Evolutionary conservation across 1,140 invertebrate species (phyloP).

Genomic region (Trichogramma pretiosum): DNA sequence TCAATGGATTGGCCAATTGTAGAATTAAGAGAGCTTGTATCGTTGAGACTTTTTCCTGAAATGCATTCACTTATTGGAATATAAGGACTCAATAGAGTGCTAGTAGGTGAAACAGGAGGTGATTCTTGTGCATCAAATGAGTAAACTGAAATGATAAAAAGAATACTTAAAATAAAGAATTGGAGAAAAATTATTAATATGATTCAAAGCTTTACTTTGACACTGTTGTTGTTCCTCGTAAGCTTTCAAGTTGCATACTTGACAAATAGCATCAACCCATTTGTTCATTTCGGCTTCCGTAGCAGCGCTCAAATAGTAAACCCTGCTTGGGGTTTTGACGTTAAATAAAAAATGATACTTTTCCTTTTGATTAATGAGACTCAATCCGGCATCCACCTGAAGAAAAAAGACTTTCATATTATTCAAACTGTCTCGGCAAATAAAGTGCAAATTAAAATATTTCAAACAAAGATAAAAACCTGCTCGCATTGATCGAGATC

Average conservation of each 20-base stretch:
- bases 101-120: slow-evolving; percentile 51
- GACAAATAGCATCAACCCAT: slow-evolving; percentile 90
- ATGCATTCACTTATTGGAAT: slow-evolving; percentile 83
- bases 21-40: slow-evolving; percentile 36
- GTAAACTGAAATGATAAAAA: slow-evolving; percentile 32
- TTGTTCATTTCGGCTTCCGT: slow-evolving; percentile 85
- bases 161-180: slow-evolving; percentile 2
- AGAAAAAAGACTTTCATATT: slow-evolving; percentile 12
- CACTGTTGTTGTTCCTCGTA: slow-evolving; percentile 54
- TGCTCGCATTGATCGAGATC: slow-evolving; percentile 93
- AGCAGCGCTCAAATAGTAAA: slow-evolving; percentile 86
- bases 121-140: slow-evolving; percentile 47
- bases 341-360: slow-evolving; percentile 82
- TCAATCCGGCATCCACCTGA: slow-evolving; percentile 76
- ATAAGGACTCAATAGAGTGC: slow-evolving; percentile 60
- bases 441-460: no score
- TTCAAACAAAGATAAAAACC: slow-evolving; percentile 44
- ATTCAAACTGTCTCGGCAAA: no score
- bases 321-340: slow-evolving; percentile 77
- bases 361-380: slow-evolving; percentile 69
- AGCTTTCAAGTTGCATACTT: slow-evolving; percentile 79
- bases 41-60: slow-evolving; percentile 61
- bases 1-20: slow-evolving; percentile 32
- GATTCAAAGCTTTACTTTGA: slow-evolving; percentile 29
- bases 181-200: no score